phyloP scores from a whole-genome alignment of 2,113 vertebrate genomes.

The Clupea harengus region DNA sequence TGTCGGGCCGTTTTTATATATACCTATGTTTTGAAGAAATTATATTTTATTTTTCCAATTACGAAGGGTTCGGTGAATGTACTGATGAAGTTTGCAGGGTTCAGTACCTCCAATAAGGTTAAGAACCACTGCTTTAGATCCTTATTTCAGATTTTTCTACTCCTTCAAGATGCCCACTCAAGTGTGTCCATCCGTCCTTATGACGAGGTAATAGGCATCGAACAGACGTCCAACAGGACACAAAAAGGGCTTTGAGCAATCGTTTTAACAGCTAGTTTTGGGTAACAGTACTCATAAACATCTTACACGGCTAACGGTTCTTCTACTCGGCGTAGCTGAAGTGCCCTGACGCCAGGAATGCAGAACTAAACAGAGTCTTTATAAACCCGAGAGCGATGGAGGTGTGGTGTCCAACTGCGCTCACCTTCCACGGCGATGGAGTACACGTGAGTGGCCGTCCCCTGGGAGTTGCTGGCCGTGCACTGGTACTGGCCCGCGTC shows the following conservation, averaged over 20 bases:
- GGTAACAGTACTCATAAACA: neutral
- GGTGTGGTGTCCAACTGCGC: neutral
- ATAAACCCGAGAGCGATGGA: neutral
- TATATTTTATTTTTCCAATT: too few relatives aligned
- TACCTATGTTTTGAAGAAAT: too few relatives aligned
- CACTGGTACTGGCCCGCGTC: slow-evolving; percentile 86
- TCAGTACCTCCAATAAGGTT: too few relatives aligned
- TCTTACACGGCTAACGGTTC: too few relatives aligned
- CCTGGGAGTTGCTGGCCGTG: slow-evolving; percentile 68
- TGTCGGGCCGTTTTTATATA: too few relatives aligned
- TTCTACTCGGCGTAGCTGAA: neutral
- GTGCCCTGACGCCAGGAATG: neutral
- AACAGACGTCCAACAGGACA: neutral
- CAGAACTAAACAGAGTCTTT: neutral
- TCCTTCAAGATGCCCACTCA: too few relatives aligned
- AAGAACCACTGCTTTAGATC: too few relatives aligned
- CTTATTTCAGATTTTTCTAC: too few relatives aligned
- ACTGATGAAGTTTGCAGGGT: too few relatives aligned
- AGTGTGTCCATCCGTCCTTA: too few relatives aligned
- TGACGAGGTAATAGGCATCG: neutral
- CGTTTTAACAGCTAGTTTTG: neutral
- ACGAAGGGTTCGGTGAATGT: too few relatives aligned
- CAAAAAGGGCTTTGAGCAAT: neutral
- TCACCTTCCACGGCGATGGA: slow-evolving; percentile 80
- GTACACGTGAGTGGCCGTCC: slow-evolving; percentile 64